Conservation (phyloP, 2,888 invertebrate genomes). For the Ormyrus thymus region DNA sequence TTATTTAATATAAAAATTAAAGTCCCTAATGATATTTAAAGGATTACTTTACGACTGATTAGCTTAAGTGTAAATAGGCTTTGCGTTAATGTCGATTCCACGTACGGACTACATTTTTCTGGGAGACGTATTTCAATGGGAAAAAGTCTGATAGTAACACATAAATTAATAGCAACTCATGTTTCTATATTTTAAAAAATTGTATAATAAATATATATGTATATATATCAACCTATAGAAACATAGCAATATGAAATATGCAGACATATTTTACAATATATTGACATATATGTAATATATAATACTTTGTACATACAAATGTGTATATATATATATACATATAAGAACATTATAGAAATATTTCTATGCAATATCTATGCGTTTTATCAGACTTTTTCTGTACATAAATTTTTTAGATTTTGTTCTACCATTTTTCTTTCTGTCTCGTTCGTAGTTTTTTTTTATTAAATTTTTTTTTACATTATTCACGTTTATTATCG, state of each 20-base stretch:
- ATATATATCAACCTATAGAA: slow-evolving; percentile 47
- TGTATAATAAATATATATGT: slow-evolving; percentile 44
- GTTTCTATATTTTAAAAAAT: slow-evolving; percentile 46
- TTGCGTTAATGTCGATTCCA: slow-evolving; percentile 57
- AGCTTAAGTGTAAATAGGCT: slow-evolving; percentile 70
- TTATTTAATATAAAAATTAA: slow-evolving; percentile 69
- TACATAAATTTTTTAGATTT: slow-evolving; percentile 42
- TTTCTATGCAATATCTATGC: slow-evolving; percentile 46
- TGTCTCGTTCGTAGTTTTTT: slow-evolving; percentile 23
- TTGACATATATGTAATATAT: slow-evolving; percentile 49
- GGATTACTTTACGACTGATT: slow-evolving; percentile 66
- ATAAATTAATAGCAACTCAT: slow-evolving; percentile 38
- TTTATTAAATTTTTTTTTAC: slow-evolving; percentile 46
- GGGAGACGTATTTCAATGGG: slow-evolving; percentile 44
- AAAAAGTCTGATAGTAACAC: slow-evolving; percentile 56
- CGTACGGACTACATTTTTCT: slow-evolving; percentile 40
- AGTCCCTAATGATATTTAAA: slow-evolving; percentile 71
- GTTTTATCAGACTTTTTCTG: slow-evolving; percentile 53
- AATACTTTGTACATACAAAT: slow-evolving; percentile 50
- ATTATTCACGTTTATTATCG: slow-evolving; percentile 26
- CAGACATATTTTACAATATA: slow-evolving; percentile 49
- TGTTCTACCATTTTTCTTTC: slow-evolving; percentile 32
- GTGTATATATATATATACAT: slow-evolving; percentile 39
- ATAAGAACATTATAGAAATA: slow-evolving; percentile 50
- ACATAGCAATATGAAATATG: slow-evolving; percentile 47